A percentile compares a stretch with the other conserved stretches of the same genome.
These are phyloP conservation scores for Mystacides longicornis DNA, from an alignment of 2,888 invertebrate genomes.

Conservation along the genomic window DNA sequence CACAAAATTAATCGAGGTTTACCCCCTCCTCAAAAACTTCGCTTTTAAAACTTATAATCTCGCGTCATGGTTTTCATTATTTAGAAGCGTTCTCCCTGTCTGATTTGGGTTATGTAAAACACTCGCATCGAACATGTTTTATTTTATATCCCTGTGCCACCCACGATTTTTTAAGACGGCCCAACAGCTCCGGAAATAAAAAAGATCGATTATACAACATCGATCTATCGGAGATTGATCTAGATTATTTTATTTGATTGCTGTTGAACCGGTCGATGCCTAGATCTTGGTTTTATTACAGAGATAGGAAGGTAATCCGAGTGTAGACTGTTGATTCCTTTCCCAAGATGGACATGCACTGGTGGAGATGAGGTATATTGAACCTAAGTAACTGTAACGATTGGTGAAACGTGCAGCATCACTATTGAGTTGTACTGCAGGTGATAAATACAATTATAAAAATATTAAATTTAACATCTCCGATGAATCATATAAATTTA, in stretches of 20 bases:
- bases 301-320: too few relatives aligned
- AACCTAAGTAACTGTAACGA: slow-evolving; percentile 22
- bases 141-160: background rate
- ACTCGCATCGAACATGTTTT: background rate
- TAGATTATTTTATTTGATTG: too few relatives aligned
- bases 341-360: slow-evolving; percentile 26
- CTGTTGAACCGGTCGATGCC: too few relatives aligned
- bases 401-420: background rate
- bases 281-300: background rate
- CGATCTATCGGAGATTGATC: too few relatives aligned
- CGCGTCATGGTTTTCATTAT: background rate
- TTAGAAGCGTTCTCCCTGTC: background rate
- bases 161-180: background rate
- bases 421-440: too few relatives aligned
- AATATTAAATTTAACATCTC: too few relatives aligned
- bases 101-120: background rate
- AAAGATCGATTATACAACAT: too few relatives aligned
- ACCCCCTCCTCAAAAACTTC: background rate
- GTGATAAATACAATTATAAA: too few relatives aligned
- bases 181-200: too few relatives aligned
- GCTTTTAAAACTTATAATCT: background rate
- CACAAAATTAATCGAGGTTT: background rate
- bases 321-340: slow-evolving; percentile 9
- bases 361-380: slow-evolving; percentile 23
- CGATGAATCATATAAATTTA: too few relatives aligned